These are phyloP conservation scores for Chelonia mydas DNA, from an alignment of 2,797 vertebrate genomes.

Conservation along the genomic window DNA sequence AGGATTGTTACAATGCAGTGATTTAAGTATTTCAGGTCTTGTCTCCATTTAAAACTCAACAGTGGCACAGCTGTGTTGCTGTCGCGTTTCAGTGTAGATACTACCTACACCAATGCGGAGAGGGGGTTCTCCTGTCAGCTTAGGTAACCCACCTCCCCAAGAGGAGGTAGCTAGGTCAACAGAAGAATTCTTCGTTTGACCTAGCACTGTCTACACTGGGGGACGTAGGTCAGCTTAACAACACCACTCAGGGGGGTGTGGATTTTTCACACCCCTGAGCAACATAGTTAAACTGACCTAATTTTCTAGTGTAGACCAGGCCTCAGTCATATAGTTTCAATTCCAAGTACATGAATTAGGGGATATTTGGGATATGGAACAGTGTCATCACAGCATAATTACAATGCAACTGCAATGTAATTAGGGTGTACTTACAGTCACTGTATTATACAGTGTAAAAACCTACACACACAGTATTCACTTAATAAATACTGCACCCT, in stretches of 20 bases:
- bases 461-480: background rate
- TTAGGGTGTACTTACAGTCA: background rate
- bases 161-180: background rate
- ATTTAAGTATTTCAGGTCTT: background rate
- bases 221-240: background rate
- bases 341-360: background rate
- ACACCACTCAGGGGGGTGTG: background rate
- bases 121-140: background rate
- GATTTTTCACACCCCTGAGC: background rate
- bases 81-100: background rate
- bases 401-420: background rate
- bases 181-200: background rate
- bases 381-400: background rate
- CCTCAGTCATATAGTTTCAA: background rate
- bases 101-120: background rate
- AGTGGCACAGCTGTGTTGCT: background rate
- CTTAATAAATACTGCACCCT: background rate
- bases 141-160: background rate
- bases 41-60: background rate
- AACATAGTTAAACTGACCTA: background rate
- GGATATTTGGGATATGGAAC: background rate
- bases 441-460: background rate
- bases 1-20: constrained; percentile 33
- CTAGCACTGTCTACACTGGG: background rate
- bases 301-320: background rate